Percentiles rank a stretch among this genome's conserved stretches.
phyloP scores from a whole-genome alignment of 2,113 vertebrate species.

The Calonectris borealis region DNA sequence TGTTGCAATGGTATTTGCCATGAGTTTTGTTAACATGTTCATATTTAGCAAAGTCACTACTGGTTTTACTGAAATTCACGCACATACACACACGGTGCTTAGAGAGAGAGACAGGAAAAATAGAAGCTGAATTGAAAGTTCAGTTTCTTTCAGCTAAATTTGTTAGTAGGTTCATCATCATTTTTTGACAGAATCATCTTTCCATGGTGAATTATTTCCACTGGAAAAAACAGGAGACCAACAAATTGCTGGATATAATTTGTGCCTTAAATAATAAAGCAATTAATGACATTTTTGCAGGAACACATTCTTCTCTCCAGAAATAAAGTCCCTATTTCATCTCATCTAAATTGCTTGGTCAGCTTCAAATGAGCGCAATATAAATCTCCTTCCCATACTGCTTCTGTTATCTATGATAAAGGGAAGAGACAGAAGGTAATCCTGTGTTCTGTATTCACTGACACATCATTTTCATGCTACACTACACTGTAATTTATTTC shows the following conservation, averaged over 20 bases:
- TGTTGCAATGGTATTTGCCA: background rate
- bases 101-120: background rate
- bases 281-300: slow-evolving; percentile 74
- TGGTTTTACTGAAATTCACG: background rate
- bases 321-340: slow-evolving; percentile 74
- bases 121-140: slow-evolving; percentile 23
- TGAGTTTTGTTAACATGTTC: background rate
- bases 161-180: slow-evolving; percentile 46
- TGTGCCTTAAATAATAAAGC: slow-evolving; percentile 75
- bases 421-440: slow-evolving; percentile 65
- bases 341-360: slow-evolving; percentile 76
- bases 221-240: slow-evolving; percentile 39
- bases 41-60: background rate
- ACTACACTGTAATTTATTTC: slow-evolving; percentile 70
- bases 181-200: slow-evolving; percentile 63
- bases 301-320: slow-evolving; percentile 68
- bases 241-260: slow-evolving; percentile 73
- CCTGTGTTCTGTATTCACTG: slow-evolving; percentile 54
- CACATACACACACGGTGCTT: background rate
- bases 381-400: slow-evolving; percentile 72
- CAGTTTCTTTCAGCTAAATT: slow-evolving; percentile 46
- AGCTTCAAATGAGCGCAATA: slow-evolving; percentile 68
- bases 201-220: slow-evolving; percentile 56
- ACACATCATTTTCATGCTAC: slow-evolving; percentile 68
- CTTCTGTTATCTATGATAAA: slow-evolving; percentile 67